A percentile compares a stretch with the other conserved stretches of the same genome.
Evolutionary conservation across 2,888 invertebrate species (phyloP).

Genomic region (Siphonodentalium dalli): DNA sequence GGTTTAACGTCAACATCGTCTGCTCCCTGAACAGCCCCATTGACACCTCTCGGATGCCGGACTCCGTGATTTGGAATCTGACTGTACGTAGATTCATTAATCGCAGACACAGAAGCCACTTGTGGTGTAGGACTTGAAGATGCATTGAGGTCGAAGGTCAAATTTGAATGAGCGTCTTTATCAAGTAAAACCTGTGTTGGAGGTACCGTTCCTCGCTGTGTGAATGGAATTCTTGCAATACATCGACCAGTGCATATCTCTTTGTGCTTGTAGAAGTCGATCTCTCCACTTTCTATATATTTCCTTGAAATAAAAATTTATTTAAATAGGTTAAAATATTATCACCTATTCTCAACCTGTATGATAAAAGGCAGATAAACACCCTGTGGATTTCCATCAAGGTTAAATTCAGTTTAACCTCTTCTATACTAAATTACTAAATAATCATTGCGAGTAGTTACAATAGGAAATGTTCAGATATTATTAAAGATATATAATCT

Average conservation of each 20-base stretch:
- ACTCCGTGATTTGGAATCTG: constrained; percentile 20
- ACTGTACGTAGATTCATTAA: constrained; percentile 24
- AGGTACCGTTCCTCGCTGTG: neutral
- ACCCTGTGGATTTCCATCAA: too few species aligned
- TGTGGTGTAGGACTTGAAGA: too few species aligned
- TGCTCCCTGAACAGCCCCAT: constrained; percentile 13
- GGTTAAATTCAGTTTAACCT: too few species aligned
- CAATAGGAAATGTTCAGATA: too few species aligned
- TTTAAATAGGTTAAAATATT: neutral
- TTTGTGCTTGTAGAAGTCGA: constrained; percentile 65
- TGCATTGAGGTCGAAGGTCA: neutral
- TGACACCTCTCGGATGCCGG: neutral
- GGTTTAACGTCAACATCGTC: constrained; percentile 41
- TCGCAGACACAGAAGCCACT: constrained; percentile 12
- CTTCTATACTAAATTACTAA: too few species aligned
- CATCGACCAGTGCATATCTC: constrained; percentile 65
- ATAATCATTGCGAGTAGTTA: too few species aligned
- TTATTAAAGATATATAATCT: too few species aligned
- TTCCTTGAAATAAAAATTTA: constrained; percentile 43
- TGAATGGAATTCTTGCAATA: constrained; percentile 55
- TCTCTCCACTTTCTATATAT: constrained; percentile 62
- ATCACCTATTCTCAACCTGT: too few species aligned
- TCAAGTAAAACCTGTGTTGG: neutral
- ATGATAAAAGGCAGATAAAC: too few species aligned
- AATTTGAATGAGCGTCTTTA: constrained; percentile 5